A percentile compares a stretch with the other conserved stretches of the same genome.
Conservation (phyloP, 2,113 vertebrate genomes). For the Agapornis roseicollis region DNA sequence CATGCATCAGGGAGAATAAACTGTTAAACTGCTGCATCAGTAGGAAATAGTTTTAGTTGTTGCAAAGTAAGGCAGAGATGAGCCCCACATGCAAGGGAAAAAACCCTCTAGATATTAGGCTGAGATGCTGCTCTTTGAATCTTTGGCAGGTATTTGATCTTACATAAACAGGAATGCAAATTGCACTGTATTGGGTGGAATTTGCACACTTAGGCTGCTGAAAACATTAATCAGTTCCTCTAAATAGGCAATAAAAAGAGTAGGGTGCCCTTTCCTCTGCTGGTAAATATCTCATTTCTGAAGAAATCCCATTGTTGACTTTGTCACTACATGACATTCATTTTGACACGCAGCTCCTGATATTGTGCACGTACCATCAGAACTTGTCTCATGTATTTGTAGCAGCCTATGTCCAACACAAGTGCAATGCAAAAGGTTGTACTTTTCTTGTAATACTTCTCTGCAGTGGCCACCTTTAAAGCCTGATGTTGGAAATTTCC, state of each 20-base stretch:
- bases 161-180: neutral
- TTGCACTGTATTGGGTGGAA: neutral
- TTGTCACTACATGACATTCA: neutral
- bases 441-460: neutral
- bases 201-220: neutral
- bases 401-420: neutral
- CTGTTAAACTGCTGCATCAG: conserved; percentile 42
- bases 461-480: neutral
- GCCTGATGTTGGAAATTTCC: neutral
- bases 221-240: neutral
- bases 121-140: neutral
- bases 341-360: neutral
- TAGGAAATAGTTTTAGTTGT: conserved; percentile 15
- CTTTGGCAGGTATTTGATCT: neutral
- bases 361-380: rapidly evolving
- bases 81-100: neutral
- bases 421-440: neutral
- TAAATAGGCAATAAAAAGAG: conserved; percentile 14
- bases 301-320: conserved; percentile 15
- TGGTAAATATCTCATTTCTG: conserved; percentile 27
- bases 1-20: conserved; percentile 54
- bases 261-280: neutral
- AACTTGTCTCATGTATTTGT: neutral
- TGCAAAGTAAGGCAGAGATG: conserved; percentile 17
- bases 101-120: neutral